Evolutionary conservation across 2,888 invertebrate species (phyloP).

Genomic region (Craniophora ligustri): DNA sequence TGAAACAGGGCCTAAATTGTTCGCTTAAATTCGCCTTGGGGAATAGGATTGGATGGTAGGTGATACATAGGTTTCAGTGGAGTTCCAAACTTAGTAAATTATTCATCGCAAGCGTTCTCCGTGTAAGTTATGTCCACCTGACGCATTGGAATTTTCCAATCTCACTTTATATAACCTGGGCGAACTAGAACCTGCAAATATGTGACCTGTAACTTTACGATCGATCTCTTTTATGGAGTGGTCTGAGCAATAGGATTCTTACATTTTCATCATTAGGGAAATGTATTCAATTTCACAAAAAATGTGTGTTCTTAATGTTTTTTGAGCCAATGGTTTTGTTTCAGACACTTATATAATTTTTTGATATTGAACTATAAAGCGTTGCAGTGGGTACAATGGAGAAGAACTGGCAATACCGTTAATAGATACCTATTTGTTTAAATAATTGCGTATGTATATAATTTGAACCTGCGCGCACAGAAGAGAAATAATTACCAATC

Average conservation of each 20-base stretch:
- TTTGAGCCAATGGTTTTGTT: too few relatives aligned
- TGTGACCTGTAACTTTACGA: conserved; percentile 31
- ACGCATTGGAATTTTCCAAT: conserved; percentile 56
- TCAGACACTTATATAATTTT: too few relatives aligned
- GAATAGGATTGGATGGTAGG: conserved; percentile 14
- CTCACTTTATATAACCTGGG: conserved; percentile 48
- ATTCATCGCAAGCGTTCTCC: conserved; percentile 39
- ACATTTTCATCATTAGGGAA: too few relatives aligned
- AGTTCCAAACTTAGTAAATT: conserved; percentile 47
- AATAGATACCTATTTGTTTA: too few relatives aligned
- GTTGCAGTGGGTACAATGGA: too few relatives aligned
- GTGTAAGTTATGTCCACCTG: conserved; percentile 51
- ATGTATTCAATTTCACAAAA: too few relatives aligned
- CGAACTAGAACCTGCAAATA: conserved; percentile 40
- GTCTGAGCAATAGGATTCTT: not conserved
- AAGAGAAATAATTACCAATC: too few relatives aligned
- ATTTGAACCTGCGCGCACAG: too few relatives aligned
- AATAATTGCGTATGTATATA: too few relatives aligned
- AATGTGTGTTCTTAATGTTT: too few relatives aligned
- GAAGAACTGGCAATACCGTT: too few relatives aligned
- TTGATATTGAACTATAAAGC: too few relatives aligned
- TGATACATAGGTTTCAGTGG: conserved; percentile 31
- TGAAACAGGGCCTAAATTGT: conserved; percentile 1
- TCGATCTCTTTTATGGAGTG: not conserved
- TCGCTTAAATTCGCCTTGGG: conserved; percentile 20